Percentiles rank a stretch among this genome's conserved stretches.
Evolutionary conservation across 2,113 vertebrate genomes (phyloP).

Genomic region (Sinocyclocheilus rhinocerous): DNA sequence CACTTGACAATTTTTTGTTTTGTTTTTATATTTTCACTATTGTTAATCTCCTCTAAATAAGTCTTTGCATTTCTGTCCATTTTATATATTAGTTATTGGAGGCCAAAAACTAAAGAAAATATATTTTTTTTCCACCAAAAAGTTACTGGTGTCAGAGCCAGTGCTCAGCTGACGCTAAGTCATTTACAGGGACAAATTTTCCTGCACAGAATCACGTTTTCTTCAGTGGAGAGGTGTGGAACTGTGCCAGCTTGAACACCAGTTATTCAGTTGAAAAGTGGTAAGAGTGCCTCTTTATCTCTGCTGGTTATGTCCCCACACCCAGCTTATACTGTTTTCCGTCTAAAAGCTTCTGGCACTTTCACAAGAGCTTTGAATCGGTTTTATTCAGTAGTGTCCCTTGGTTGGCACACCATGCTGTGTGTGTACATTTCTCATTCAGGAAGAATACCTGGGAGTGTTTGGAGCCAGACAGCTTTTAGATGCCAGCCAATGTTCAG

Average conservation of each 20-base stretch:
- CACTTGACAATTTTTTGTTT: neutral
- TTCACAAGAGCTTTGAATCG: neutral
- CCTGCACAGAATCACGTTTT: neutral
- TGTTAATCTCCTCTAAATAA: neutral
- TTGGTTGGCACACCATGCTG: neutral
- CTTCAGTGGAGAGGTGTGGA: neutral
- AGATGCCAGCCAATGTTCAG: neutral
- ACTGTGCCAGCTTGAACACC: neutral
- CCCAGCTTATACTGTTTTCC: neutral
- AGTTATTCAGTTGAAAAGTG: neutral
- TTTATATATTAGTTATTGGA: neutral
- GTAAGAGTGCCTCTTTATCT: neutral
- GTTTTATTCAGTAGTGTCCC: neutral
- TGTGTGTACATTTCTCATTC: neutral
- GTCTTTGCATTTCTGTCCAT: neutral
- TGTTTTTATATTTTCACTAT: neutral
- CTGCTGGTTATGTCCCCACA: neutral
- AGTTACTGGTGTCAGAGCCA: neutral
- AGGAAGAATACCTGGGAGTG: neutral
- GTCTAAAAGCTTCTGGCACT: neutral
- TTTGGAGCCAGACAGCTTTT: slow-evolving; percentile 1
- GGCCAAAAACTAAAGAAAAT: neutral
- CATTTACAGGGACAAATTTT: neutral
- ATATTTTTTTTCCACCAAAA: neutral
- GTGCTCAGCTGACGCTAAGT: neutral